Conservation (phyloP, 2,888 invertebrate genomes). For the Scaptodrosophila latifasciaeformis region DNA sequence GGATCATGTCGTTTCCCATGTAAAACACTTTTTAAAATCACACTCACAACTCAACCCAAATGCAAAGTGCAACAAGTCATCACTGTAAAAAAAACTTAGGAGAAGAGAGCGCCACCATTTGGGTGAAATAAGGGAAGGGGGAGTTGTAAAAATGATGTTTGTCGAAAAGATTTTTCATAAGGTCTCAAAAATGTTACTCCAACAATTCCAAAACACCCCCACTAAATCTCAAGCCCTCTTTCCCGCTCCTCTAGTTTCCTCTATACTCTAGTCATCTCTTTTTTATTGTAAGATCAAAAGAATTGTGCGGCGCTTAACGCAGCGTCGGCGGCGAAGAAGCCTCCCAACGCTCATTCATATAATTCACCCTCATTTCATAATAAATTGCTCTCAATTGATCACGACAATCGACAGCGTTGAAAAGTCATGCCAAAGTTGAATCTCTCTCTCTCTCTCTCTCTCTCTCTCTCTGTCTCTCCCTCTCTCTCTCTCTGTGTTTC, state of each 20-base stretch:
- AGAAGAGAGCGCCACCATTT: not conserved
- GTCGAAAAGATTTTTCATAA: conserved; percentile 57
- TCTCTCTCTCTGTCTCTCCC: no score
- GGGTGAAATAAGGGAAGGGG: not conserved
- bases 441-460: no score
- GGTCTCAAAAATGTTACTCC: conserved; percentile 13
- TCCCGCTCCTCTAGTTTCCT: not conserved
- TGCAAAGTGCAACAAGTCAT: conserved; percentile 59
- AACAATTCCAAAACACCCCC: no score
- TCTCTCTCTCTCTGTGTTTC: no score
- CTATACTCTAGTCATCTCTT: conserved; percentile 7
- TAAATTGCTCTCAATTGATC: conserved; percentile 77
- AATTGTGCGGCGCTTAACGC: conserved; percentile 62
- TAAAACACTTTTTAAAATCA: conserved; percentile 71
- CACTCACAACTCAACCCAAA: conserved; percentile 67
- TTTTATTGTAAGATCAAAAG: conserved; percentile 65
- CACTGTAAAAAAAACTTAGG: conserved; percentile 18
- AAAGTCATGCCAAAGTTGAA: conserved; percentile 66
- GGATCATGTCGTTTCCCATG: conserved; percentile 64
- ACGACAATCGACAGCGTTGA: conserved; percentile 72
- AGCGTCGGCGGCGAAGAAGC: conserved; percentile 38
- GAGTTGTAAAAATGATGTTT: conserved; percentile 31
- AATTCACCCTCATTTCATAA: conserved; percentile 76
- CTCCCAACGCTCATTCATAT: conserved; percentile 69
- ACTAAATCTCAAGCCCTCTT: conserved; percentile 1